These are phyloP conservation scores for Neostethus bicornis DNA, from an alignment of 2,797 vertebrate species.

Conservation along the genomic window DNA sequence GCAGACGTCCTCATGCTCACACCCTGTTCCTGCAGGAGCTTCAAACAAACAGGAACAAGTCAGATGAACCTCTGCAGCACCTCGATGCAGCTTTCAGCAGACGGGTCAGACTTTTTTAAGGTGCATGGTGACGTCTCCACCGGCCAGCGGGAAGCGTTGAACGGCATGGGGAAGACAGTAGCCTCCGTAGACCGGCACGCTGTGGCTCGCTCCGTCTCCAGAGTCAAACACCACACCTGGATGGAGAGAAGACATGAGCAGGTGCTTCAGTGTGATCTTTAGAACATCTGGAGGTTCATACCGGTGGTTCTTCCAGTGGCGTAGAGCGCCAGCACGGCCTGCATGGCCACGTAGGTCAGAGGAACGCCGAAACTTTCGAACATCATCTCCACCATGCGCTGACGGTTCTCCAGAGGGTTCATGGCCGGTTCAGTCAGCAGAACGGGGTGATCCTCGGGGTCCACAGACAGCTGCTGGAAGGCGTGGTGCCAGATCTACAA, in stretches of 20 bases:
- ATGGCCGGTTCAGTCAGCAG: slow-evolving; percentile 78
- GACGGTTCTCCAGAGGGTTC: slow-evolving; percentile 73
- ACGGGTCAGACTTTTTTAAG: slow-evolving; percentile 71
- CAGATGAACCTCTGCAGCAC: too few species aligned
- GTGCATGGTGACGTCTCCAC: slow-evolving; percentile 76
- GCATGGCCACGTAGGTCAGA: slow-evolving; percentile 77
- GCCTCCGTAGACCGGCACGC: slow-evolving; percentile 82
- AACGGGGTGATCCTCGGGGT: slow-evolving; percentile 77
- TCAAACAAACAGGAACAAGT: not conserved
- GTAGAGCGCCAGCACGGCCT: slow-evolving; percentile 80
- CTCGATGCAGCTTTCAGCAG: too few species aligned
- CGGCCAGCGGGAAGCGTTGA: slow-evolving; percentile 78
- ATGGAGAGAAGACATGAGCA: not conserved
- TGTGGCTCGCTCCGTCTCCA: slow-evolving; percentile 80
- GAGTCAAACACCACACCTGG: slow-evolving; percentile 83
- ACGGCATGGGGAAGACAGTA: slow-evolving; percentile 80
- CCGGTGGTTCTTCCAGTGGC: slow-evolving; percentile 77
- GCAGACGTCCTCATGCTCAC: slow-evolving; percentile 77
- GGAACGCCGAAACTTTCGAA: slow-evolving; percentile 80
- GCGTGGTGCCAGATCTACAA: slow-evolving; percentile 81
- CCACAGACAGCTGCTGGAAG: slow-evolving; percentile 74
- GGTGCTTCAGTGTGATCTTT: too few species aligned
- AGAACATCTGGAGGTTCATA: slow-evolving; percentile 21
- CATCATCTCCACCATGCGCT: slow-evolving; percentile 79
- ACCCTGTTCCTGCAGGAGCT: slow-evolving; percentile 82